Base-by-base conservation (phyloP, 2,797 vertebrate species). In the Bovichtus diacanthus region DNA sequence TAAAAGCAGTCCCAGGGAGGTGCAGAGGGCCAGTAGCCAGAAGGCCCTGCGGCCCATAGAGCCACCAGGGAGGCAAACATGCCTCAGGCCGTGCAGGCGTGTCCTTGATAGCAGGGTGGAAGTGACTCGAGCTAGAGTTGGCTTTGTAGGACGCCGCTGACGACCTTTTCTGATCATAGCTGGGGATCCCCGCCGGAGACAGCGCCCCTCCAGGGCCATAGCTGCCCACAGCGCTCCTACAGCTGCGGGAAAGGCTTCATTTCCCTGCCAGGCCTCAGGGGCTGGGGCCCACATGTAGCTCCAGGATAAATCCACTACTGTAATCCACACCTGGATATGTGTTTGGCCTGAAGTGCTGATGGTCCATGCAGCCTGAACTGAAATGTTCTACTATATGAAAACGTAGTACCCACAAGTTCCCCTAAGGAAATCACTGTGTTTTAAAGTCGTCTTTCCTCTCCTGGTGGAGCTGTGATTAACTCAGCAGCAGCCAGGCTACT, bases 1-100 rank as follows among this genome's bases (percentile, higher is more conserved):
- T 83, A 99, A 84, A 78, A 99, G 95, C 88, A 98, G 90, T 54
- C 98, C 98, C 76, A 99, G 84, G 13, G 97, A 97, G 41, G 96
- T 96, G 91, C 97, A 98, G 81, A 99, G 93, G 50, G 97, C 97
- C 89, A 99, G 93, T 58, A 97, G 93, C 98, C 98, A 99, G 78
- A 99, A 96, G 56, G 96, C 97, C 68, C 98, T 95, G 55, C 95
- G 95, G 67, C 95, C 94, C 62, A 96, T 78, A 0, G 96, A 96
- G 54, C 94, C 94, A 2, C 95, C 92, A 3, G 95, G 92, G 27
- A 96, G 81, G 55, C 97, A 97, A 81, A 97, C 95, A 74, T 97
- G 96, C 90, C 96, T 95, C 88, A 98, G 92, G 90, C 97, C 98
- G 54, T 98, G 98, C 78, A 99, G 93, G 82, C 95, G 96, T 81